These are phyloP conservation scores for Lasioglossum albipes DNA, from an alignment of 1,140 invertebrate species.

Conservation along the genomic window DNA sequence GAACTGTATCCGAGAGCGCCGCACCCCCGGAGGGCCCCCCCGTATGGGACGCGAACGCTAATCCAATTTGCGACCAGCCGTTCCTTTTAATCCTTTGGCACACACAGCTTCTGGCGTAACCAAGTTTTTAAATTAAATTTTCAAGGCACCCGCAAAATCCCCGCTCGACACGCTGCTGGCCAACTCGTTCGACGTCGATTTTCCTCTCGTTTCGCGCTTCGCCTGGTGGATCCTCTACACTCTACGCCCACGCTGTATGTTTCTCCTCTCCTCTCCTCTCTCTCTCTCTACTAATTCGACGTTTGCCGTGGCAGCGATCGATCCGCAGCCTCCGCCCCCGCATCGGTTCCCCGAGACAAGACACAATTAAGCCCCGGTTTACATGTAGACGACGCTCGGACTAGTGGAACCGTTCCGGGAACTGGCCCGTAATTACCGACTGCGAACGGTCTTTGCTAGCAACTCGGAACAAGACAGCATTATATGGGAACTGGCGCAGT, in stretches of 20 bases:
- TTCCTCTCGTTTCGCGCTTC: conserved; percentile 35
- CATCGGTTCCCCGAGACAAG: conserved; percentile 22
- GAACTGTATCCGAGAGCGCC: conserved; percentile 32
- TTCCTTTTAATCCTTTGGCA: conserved; percentile 64
- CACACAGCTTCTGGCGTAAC: conserved; percentile 42
- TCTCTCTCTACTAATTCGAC: neutral
- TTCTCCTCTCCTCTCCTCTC: too few relatives aligned
- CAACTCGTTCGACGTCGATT: conserved; percentile 20
- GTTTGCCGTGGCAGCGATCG: neutral
- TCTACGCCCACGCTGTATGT: too few relatives aligned
- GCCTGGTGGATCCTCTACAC: neutral
- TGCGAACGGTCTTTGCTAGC: conserved; percentile 23
- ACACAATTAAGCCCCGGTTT: conserved; percentile 44
- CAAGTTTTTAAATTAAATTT: conserved; percentile 65
- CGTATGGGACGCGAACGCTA: conserved; percentile 44
- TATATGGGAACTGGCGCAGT: neutral
- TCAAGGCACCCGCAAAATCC: conserved; percentile 55
- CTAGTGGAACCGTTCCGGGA: conserved; percentile 42
- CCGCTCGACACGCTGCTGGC: conserved; percentile 4
- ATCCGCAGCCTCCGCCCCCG: neutral
- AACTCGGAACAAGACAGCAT: conserved; percentile 44
- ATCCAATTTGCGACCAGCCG: conserved; percentile 59
- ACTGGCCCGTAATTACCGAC: conserved; percentile 40
- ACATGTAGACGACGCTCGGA: conserved; percentile 29
- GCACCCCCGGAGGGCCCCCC: neutral